Percentiles rank a stretch among this genome's conserved stretches.
phyloP scores from a whole-genome alignment of 2,888 invertebrate genomes.

The Busseola fusca region DNA sequence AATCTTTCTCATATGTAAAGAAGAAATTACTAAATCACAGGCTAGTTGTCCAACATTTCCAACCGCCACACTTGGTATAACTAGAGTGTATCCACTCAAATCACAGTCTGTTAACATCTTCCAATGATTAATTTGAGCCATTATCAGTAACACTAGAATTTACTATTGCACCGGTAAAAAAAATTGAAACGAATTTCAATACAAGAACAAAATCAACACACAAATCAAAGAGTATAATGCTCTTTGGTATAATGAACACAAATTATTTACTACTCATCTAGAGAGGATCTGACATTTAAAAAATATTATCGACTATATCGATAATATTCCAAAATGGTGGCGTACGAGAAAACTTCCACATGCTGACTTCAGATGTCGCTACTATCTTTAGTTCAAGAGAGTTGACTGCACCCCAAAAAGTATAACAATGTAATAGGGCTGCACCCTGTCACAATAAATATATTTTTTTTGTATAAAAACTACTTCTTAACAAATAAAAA shows the following conservation, averaged over 20 bases:
- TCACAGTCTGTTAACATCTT: conserved; percentile 82
- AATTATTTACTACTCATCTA: conserved; percentile 36
- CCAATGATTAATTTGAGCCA: conserved; percentile 73
- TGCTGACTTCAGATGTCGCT: neutral
- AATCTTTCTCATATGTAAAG: conserved; percentile 91
- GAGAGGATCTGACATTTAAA: conserved; percentile 20
- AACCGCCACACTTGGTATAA: conserved; percentile 95
- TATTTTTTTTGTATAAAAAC: neutral
- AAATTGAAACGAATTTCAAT: neutral
- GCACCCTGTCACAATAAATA: neutral
- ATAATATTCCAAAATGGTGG: neutral
- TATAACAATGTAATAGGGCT: too few species aligned
- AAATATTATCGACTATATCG: conserved; percentile 1
- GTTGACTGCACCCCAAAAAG: too few species aligned
- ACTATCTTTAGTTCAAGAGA: neutral
- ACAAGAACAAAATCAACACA: conserved; percentile 8
- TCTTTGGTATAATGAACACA: too few species aligned
- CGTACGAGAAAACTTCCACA: neutral
- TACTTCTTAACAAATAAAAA: neutral
- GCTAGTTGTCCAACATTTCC: conserved; percentile 97
- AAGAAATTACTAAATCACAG: conserved; percentile 94
- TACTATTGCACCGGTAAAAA: conserved; percentile 2
- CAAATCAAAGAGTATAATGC: neutral
- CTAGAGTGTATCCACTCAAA: conserved; percentile 89
- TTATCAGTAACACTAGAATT: conserved; percentile 35